These are phyloP conservation scores for Rhodophaea formosa DNA, from an alignment of 2,888 invertebrate species.

Conservation along the genomic window DNA sequence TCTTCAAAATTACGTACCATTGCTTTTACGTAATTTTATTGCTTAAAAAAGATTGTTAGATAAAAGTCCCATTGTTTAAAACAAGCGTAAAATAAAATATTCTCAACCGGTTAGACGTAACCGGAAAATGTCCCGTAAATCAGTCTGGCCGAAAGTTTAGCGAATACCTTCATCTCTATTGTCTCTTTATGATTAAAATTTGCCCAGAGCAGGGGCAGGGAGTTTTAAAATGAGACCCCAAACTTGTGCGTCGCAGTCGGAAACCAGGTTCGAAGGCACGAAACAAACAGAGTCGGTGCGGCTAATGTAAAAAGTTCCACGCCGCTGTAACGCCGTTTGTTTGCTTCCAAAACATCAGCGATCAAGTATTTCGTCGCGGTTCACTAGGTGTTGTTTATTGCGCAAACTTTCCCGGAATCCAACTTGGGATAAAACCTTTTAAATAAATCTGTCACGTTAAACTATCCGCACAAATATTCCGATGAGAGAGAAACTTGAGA, in stretches of 20 bases:
- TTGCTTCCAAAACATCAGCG: conserved; percentile 64
- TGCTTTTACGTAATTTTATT: too few relatives aligned
- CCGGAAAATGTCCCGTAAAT: conserved; percentile 54
- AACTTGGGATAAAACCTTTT: background rate
- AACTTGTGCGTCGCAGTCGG: conserved; percentile 65
- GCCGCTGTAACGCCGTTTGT: conserved; percentile 57
- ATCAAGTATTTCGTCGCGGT: conserved; percentile 46
- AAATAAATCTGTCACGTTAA: conserved; percentile 10
- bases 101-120: conserved; percentile 22
- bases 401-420: conserved; percentile 1
- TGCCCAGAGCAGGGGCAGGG: conserved; percentile 48
- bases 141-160: conserved; percentile 51
- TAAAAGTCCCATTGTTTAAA: conserved; percentile 12
- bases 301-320: conserved; percentile 74
- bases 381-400: conserved; percentile 22
- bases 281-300: conserved; percentile 63
- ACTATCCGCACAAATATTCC: conserved; percentile 3
- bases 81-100: conserved; percentile 19
- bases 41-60: too few relatives aligned
- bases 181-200: conserved; percentile 75
- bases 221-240: conserved; percentile 69
- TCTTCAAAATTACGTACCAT: too few relatives aligned
- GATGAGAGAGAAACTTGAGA: background rate
- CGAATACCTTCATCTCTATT: conserved; percentile 61
- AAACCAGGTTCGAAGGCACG: conserved; percentile 60